Percentiles rank a stretch among this genome's conserved stretches.
Evolutionary conservation across 1,140 invertebrate species (phyloP).

Genomic region (Zaprionus inermis): DNA sequence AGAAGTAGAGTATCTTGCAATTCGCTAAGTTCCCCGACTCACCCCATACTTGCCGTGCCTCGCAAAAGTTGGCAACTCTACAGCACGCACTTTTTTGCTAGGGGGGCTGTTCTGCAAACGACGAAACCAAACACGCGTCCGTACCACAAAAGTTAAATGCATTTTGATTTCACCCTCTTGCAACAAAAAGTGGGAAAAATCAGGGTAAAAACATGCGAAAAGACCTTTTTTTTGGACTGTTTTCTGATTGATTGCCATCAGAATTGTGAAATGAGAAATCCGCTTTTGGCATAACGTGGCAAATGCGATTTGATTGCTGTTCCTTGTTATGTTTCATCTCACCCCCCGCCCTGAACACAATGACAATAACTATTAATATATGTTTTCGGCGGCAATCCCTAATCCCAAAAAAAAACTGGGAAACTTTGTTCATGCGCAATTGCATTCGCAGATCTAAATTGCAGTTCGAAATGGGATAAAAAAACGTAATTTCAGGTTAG

Average conservation of each 20-base stretch:
- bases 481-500: conserved; percentile 47
- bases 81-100: conserved; percentile 27
- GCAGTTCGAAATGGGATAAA: conserved; percentile 35
- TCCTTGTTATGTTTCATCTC: neutral
- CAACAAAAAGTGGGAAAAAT: conserved; percentile 37
- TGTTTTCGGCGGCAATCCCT: conserved; percentile 74
- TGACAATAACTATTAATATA: conserved; percentile 73
- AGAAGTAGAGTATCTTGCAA: no score
- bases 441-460: conserved; percentile 45
- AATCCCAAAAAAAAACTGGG: conserved; percentile 45
- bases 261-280: conserved; percentile 67
- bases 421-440: conserved; percentile 59
- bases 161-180: conserved; percentile 71
- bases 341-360: neutral
- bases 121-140: conserved; percentile 26
- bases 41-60: neutral
- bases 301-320: conserved; percentile 77
- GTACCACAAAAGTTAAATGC: conserved; percentile 78
- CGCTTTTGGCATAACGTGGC: conserved; percentile 71
- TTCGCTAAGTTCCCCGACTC: neutral
- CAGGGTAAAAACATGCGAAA: conserved; percentile 53
- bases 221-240: conserved; percentile 48
- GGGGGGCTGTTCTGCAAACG: conserved; percentile 45
- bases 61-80: conserved; percentile 3
- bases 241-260: conserved; percentile 78